phyloP scores from a whole-genome alignment of 1,140 invertebrate genomes.

The Carcinoscorpius rotundicauda region DNA sequence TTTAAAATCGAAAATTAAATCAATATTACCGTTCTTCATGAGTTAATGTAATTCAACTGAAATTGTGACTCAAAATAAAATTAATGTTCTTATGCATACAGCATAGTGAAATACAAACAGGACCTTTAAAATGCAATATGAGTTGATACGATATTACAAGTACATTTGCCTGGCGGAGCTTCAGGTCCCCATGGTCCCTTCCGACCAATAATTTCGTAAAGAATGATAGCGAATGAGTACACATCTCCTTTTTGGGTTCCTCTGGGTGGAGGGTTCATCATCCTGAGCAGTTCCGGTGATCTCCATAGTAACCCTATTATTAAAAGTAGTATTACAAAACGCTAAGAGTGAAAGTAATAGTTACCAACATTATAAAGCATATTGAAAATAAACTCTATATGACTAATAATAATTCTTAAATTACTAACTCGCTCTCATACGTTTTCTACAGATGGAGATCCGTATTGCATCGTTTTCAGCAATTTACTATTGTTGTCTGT shows the following conservation, averaged over 20 bases:
- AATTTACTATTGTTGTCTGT: neutral
- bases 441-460: neutral
- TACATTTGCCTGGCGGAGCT: slow-evolving; percentile 16
- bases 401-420: neutral
- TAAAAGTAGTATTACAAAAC: neutral
- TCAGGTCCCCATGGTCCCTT: slow-evolving; percentile 50
- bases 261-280: slow-evolving; percentile 35
- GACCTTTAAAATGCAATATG: too few species aligned
- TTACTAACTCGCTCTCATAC: slow-evolving; percentile 6
- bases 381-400: neutral
- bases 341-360: neutral
- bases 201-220: slow-evolving; percentile 56
- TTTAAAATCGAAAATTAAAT: neutral
- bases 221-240: slow-evolving; percentile 52
- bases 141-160: too few species aligned
- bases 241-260: slow-evolving; percentile 60
- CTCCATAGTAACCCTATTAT: slow-evolving; percentile 44
- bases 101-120: too few species aligned
- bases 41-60: neutral
- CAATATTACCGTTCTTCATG: neutral
- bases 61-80: too few species aligned
- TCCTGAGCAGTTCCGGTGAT: slow-evolving; percentile 53
- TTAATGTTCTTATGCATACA: too few species aligned
- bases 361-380: neutral
- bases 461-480: neutral